phyloP scores from a whole-genome alignment of 2,888 invertebrate genomes.

The Thysanoteuthis rhombus region DNA sequence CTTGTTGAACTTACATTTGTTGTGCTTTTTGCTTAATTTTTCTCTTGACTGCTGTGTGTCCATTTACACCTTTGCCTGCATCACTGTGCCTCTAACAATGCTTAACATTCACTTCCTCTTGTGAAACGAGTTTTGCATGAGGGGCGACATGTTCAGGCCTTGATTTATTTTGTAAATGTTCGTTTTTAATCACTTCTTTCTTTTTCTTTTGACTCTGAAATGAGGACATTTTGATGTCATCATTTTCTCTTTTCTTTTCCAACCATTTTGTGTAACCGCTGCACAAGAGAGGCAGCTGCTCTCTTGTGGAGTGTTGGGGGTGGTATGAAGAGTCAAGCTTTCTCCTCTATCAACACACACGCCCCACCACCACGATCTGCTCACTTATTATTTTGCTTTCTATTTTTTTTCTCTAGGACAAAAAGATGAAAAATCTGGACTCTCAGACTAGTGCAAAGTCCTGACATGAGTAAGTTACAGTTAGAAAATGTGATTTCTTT shows the following conservation, averaged over 20 bases:
- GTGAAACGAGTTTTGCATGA: no score
- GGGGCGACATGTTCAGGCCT: no score
- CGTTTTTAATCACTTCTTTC: no score
- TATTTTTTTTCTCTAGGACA: constrained; percentile 30
- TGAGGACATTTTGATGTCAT: neutral
- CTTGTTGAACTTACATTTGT: no score
- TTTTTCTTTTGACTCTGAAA: no score
- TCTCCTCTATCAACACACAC: neutral
- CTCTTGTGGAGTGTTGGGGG: neutral
- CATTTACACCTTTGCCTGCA: no score
- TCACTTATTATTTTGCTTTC: neutral
- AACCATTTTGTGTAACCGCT: neutral
- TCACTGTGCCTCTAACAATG: no score
- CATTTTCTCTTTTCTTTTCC: neutral
- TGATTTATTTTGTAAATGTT: no score
- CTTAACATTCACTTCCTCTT: no score
- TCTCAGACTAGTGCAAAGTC: constrained; percentile 27
- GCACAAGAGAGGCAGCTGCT: neutral
- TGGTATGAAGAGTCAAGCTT: neutral
- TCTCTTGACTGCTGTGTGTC: no score
- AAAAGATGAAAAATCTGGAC: constrained; percentile 30
- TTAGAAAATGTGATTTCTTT: neutral
- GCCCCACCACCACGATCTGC: neutral
- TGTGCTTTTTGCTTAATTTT: no score
- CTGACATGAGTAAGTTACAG: constrained; percentile 32